Base-by-base conservation (phyloP, 2,888 invertebrate species). In the Myathropa florea region DNA sequence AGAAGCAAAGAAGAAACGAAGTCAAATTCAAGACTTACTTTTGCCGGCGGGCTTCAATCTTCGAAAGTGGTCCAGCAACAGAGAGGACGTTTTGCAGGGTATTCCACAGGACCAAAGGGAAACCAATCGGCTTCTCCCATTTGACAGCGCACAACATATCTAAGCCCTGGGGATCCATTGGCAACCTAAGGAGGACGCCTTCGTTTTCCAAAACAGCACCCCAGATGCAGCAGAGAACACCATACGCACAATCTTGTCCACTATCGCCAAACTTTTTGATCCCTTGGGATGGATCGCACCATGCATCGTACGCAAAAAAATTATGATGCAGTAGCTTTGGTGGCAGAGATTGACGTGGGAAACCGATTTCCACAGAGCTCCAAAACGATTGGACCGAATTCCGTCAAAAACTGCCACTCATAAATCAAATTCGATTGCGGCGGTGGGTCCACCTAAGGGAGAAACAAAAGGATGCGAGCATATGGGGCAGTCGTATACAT, bases 401-500 rank as follows among this genome's bases (percentile, higher is more conserved):
- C 24, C 64, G 63, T 64, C 75, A n/a, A 61, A 33, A n/a, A 68
- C 36, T 2, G 30, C 68, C 2, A 18, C 21, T n/a, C 3, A 6
- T 65, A 3, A n/a, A 57, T 7, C 46, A 24, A n/a, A 33, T 71
- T 10, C 55, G 60, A 1, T 24, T 71, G 24, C 75, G 55, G 3
- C 12, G 75, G n/a, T 73, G 73, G 63, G 28, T 73, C 4, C 36
- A 60, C 6, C 57, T 30, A 24, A 28, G 36, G 3, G 6, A 18
- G 14, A 18, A 33, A 12, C 18, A 9, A 10, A 46, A 21, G 4
- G n/a, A 21, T 3, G 23, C 61, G 61, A n/a, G 81, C 81, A 9
- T 67, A 55, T 55, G 75, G 63, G 1, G 61, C 65, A n/a, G 73
- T 55, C n/a, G 28, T n/a, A n/a, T 72, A 73, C 28, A 9, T 64